Base-by-base conservation (phyloP, 2,888 invertebrate genomes). In the Tribolium freemani region DNA sequence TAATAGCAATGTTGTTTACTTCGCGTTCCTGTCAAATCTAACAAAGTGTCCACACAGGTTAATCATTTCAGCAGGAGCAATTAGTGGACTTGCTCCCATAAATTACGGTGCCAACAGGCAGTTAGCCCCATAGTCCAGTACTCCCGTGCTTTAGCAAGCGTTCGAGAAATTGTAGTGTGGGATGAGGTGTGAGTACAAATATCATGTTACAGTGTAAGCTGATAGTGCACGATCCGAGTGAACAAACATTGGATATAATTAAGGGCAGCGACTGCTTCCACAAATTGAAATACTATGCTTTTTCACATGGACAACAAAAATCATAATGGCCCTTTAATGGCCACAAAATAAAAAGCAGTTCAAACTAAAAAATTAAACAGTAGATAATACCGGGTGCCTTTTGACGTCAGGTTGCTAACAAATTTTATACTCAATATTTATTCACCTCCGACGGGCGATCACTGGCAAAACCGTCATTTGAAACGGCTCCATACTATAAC, bases 201-300 rank as follows among this genome's bases (percentile, higher is more conserved):
- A 67, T 71, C 63, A 48, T 67, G 69, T 71, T 78, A 21, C 70
- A 71, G 70, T 75, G 78, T 78, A 79, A 77, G 58, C 77, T 77
- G 68, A 79, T 76, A 61, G 79, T 79, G 72, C 81, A 82, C 75
- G 78, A 77, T 56, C 77, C 76, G 70, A 53, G 20, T 60, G 53
- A 11, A 38, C 69, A 60, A 70, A 70, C 54, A 48, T n/a, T 38
- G 51, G 48, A 38, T 53, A 64, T 53, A 64, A 64, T 56, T 66
- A 66, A 66, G 30, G 48, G 11, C 60, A 16, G 16, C 16, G 16
- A 16, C 16, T 16, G 16, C 16, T 16, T 2, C 16, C 16, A 48
- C 48, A 60, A 48, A 30, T 60, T 30, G 60, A 60, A 60, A 60
- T 48, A 1, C 10, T 21, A 48, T 10, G 26, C 60, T 46, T 30